Evolutionary conservation across 2,113 vertebrate genomes (phyloP).

Genomic region (Cottus gobio): DNA sequence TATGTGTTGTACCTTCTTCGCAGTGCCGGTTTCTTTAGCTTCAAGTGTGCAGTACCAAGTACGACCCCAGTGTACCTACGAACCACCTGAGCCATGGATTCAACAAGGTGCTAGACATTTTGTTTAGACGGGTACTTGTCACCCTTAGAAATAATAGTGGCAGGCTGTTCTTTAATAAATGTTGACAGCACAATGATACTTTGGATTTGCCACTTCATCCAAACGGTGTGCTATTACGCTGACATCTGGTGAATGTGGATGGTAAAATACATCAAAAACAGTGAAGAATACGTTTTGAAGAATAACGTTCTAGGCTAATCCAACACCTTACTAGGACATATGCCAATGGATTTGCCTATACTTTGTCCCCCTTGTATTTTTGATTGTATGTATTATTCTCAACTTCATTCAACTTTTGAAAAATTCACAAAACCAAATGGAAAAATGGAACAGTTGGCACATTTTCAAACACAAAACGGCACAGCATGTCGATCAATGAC

Average conservation of each 20-base stretch:
- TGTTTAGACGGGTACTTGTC: slow-evolving; percentile 11
- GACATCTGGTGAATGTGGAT: neutral
- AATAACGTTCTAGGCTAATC: neutral
- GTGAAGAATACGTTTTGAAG: neutral
- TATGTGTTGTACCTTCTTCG: neutral
- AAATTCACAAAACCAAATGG: neutral
- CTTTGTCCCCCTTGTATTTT: neutral
- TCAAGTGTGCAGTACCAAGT: neutral
- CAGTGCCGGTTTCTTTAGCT: neutral
- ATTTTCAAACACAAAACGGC: neutral
- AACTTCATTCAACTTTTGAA: neutral
- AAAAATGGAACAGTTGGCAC: neutral
- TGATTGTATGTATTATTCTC: neutral
- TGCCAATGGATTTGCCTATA: neutral
- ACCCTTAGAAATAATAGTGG: neutral
- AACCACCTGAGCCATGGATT: neutral
- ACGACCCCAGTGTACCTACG: neutral
- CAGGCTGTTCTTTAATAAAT: slow-evolving; percentile 17
- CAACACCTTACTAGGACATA: neutral
- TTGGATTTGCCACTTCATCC: slow-evolving; percentile 6
- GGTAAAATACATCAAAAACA: slow-evolving; percentile 11
- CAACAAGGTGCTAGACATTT: slow-evolving; percentile 2
- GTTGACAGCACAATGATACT: neutral
- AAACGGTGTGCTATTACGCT: neutral
- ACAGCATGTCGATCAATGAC: neutral